Conservation (phyloP, 2,113 vertebrate species). For the Bubo bubo region DNA sequence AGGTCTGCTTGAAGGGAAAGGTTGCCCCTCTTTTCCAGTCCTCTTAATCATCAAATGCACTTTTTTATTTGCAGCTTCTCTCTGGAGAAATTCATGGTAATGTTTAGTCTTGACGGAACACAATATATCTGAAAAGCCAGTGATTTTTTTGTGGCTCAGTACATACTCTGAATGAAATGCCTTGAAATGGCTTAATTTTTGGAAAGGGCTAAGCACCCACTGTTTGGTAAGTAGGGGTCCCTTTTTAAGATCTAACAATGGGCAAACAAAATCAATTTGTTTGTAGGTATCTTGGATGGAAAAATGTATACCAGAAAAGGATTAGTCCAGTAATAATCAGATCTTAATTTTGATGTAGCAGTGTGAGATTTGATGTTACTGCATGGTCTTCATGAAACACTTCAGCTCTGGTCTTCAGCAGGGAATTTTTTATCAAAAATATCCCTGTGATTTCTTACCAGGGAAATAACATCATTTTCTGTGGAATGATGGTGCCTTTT, state of each 20-base stretch:
- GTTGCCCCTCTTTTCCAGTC: rapidly evolving
- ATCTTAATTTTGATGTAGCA: not conserved
- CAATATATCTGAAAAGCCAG: not conserved
- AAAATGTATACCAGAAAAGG: not conserved
- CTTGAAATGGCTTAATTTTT: not conserved
- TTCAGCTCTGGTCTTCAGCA: not conserved
- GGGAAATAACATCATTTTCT: not conserved
- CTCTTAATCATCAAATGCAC: not conserved
- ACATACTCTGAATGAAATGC: not conserved
- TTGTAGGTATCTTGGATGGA: not conserved
- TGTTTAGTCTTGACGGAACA: not conserved
- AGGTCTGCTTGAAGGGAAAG: not conserved
- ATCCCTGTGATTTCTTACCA: not conserved
- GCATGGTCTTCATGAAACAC: not conserved
- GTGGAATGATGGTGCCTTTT: not conserved
- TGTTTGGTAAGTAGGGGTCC: not conserved
- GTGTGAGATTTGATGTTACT: not conserved
- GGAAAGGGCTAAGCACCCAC: not conserved
- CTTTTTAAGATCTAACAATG: not conserved
- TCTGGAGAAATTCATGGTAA: not conserved
- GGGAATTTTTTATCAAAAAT: not conserved
- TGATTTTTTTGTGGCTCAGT: not conserved
- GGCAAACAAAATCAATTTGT: not conserved
- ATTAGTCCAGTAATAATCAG: not conserved
- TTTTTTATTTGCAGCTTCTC: not conserved